Conservation (phyloP, 2,888 invertebrate species). For the Cataglyphis albicans region DNA sequence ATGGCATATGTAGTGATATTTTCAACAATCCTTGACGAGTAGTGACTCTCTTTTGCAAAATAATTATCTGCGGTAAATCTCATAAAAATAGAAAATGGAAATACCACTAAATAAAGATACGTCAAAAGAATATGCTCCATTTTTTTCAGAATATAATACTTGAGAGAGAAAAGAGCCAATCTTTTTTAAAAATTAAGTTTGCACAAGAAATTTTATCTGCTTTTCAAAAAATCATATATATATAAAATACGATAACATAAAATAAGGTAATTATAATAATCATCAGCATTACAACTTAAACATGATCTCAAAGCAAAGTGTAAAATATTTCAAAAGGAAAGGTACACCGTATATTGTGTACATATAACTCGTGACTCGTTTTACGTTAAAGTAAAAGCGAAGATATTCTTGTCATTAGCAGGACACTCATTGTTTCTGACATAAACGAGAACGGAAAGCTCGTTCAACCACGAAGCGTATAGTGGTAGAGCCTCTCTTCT, state of each 20-base stretch:
- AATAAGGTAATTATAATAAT: not conserved
- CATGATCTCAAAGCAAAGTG: not conserved
- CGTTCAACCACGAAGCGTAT: constrained; percentile 37
- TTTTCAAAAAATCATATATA: not conserved
- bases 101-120: not conserved
- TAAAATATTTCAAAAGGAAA: not conserved
- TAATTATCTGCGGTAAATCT: not conserved
- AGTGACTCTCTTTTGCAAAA: not conserved
- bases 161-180: not conserved
- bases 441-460: constrained; percentile 54
- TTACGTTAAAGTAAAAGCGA: constrained; percentile 26
- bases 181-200: not conserved
- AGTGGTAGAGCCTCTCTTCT: constrained; percentile 21
- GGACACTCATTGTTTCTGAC: constrained; percentile 47
- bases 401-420: constrained; percentile 51
- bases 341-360: not conserved
- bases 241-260: not conserved
- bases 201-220: not conserved
- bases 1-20: not conserved
- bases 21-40: not conserved
- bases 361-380: not conserved
- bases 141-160: not conserved
- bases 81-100: not conserved
- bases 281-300: not conserved
- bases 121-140: not conserved